Base-by-base conservation (phyloP, 2,888 invertebrate species). In the Synergus laeviventris region DNA sequence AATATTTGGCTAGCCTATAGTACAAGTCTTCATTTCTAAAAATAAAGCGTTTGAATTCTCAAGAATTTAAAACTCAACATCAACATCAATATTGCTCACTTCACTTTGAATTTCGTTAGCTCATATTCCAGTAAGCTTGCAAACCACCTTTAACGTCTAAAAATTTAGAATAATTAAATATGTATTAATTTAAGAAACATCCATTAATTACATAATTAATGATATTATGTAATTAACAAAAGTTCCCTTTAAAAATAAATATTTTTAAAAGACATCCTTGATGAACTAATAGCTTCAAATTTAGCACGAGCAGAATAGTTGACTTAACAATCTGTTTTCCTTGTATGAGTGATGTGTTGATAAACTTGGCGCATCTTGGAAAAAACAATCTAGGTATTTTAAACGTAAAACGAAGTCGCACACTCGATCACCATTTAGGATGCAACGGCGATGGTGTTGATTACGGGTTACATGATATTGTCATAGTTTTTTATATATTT, bases 301-400 rank as follows among this genome's bases (percentile, higher is more conserved):
- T 56, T 21, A 56, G 9, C 18, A 45, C 14, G 31, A 14, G 42
- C 21, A 66, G 21, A 45, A 66, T 42, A 64, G 24, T 70, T 70
- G 70, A 49, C 70, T 36, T n/a, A 70, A 70, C 70, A 70, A 70
- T 70, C 70, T 70, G n/a, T 70, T 64, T 66, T 66, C 24, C 42
- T 45, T 66, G 3, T 39, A 42, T 66, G 45, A 70, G 49, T 70
- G 45, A 49, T 49, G 45, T 49, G 45, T 14, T 66, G 64, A 64
- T 64, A 64, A 42, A 64, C 38, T 38, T 31, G 49, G 31, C 70
- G 70, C 45, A 49, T 70, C 49, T 31, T 70, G 24, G 31, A 31
- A n/a, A 45, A 70, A 70, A 70, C 45, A 36, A 70, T 70, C 49
- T 45, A 31, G 31, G 14, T 14, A 64, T 64, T 64, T 42, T 64